Evolutionary conservation across 1,140 invertebrate genomes (phyloP), one percentile per base, ranked within the genome.

Genomic region (fruit fly (Drosophila melanogaster)): DNA sequence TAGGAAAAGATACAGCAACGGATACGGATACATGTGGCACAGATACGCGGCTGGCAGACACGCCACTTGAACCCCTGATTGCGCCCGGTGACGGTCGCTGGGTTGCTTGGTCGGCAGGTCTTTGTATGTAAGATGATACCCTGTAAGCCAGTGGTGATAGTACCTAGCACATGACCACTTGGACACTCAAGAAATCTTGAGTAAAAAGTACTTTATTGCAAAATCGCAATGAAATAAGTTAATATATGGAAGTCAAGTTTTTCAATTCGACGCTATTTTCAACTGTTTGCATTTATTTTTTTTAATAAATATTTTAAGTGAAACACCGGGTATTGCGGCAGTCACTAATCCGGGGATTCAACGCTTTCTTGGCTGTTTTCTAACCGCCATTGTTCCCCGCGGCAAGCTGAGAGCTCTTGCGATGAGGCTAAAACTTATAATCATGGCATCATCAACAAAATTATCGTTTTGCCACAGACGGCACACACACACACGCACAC

Each of bases 381-480:
- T 53, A 53, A 17, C 24, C 38, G 43, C 50, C 64, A 78, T 83
- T 83, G 79, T 79, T 83, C 56, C 62, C 59, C 44, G 22, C 26
- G 30, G 56, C 72, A 51, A 72, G 71, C 40, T 40, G 66, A 70
- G 55, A 57, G 64, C 64, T 70, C 64, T 70, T 57, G 41, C 66
- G 19, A 56, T 57, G 61, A 47, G 66, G 67, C 81, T 84, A 77
- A 84, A 79, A 84, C 80, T 84, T 84, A 84, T 84, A 84, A 84
- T 79, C 81, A 84, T 84, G 74, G 81, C 81, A 84, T 84, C 81
- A 84, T 84, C 76, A 84, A 84, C 80, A 84, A 84, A 84, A 81
- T 81, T 81, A 81, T 81, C 78, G 79, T 81, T 81, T 81, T 81
- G 71, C 77, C 66, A 81, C 77, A 81, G 78, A 70, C 66, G 40